Conservation (phyloP, 2,888 invertebrate species). For the Synanthedon myopaeformis region DNA sequence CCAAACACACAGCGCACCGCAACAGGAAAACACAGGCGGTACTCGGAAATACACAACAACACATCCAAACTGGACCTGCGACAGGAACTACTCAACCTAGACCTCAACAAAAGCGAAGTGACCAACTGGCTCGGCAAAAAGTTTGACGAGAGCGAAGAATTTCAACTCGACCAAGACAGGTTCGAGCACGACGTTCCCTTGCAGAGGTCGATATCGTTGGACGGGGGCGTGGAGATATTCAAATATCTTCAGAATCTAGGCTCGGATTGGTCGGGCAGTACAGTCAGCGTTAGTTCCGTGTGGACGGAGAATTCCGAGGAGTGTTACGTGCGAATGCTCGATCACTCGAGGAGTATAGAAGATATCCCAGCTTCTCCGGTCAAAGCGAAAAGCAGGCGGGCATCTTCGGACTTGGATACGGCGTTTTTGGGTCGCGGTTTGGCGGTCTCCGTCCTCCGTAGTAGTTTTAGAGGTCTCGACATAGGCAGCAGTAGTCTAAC, state of each 20-base stretch:
- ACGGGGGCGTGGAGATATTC: slow-evolving; percentile 47
- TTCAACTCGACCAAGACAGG: slow-evolving; percentile 14
- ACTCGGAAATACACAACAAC: slow-evolving; percentile 24
- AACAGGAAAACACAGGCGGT: slow-evolving; percentile 17
- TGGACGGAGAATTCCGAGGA: slow-evolving; percentile 44
- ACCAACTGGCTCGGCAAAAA: slow-evolving; percentile 47
- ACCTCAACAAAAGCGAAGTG: slow-evolving; percentile 39
- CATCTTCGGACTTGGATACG: slow-evolving; percentile 38
- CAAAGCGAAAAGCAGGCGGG: slow-evolving; percentile 50
- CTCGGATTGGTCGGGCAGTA: slow-evolving; percentile 31
- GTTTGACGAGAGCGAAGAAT: slow-evolving; percentile 31
- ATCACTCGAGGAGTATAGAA: slow-evolving; percentile 46
- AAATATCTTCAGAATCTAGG: slow-evolving; percentile 41
- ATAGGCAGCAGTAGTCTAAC: slow-evolving; percentile 23
- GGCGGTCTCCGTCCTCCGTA: slow-evolving; percentile 36
- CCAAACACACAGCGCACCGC: slow-evolving; percentile 14
- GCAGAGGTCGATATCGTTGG: slow-evolving; percentile 49
- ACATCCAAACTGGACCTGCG: slow-evolving; percentile 40
- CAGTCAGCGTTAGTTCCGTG: slow-evolving; percentile 24
- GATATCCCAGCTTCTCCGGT: slow-evolving; percentile 54
- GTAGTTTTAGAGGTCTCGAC: slow-evolving; percentile 43
- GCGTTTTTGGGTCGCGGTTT: slow-evolving; percentile 25
- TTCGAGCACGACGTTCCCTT: slow-evolving; percentile 44
- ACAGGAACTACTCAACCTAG: slow-evolving; percentile 42
- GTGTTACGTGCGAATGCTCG: slow-evolving; percentile 18